Percentiles rank a stretch among this genome's conserved stretches.
Evolutionary conservation across 2,113 vertebrate species (phyloP).

Genomic region (Aegypius monachus): DNA sequence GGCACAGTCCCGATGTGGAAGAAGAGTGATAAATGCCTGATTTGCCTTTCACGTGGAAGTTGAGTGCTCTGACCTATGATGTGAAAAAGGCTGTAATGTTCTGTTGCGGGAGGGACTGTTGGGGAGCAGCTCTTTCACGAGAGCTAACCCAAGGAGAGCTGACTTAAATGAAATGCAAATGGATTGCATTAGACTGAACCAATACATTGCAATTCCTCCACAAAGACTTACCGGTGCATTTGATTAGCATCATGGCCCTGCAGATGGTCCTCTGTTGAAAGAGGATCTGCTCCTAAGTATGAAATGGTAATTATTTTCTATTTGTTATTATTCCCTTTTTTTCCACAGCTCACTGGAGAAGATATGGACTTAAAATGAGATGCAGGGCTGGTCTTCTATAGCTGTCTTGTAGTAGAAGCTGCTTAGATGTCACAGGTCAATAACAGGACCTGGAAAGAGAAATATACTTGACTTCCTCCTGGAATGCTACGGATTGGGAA

Average conservation of each 20-base stretch:
- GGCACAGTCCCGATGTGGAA: neutral
- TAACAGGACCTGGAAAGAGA: neutral
- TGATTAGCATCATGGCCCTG: neutral
- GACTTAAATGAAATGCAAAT: neutral
- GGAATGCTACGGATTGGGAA: neutral
- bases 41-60: neutral
- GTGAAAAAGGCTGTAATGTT: neutral
- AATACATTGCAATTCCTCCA: neutral
- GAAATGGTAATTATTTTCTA: neutral
- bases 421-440: neutral
- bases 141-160: neutral
- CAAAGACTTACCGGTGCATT: neutral
- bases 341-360: neutral
- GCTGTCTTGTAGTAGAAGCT: neutral
- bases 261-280: neutral
- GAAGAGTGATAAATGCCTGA: neutral
- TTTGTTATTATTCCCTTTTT: neutral
- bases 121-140: neutral
- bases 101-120: neutral
- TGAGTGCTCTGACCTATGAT: neutral
- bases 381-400: neutral
- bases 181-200: neutral
- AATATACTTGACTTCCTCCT: neutral
- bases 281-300: neutral
- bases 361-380: neutral